Evolutionary conservation across 2,888 invertebrate genomes (phyloP).

Genomic region (Beris chalybata): DNA sequence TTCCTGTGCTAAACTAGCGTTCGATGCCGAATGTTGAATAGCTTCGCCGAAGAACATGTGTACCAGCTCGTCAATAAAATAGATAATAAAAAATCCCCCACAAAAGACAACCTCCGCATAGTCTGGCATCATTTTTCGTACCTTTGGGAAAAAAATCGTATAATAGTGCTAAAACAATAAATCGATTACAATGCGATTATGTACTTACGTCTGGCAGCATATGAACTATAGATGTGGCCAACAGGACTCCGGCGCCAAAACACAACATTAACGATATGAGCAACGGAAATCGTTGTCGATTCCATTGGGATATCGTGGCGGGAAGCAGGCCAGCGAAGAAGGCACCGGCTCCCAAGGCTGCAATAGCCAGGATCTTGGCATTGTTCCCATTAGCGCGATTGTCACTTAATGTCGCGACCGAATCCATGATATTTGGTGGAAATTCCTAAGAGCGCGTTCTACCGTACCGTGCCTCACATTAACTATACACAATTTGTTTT

Average conservation of each 20-base stretch:
- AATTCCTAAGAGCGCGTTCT: not conserved
- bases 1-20: not conserved
- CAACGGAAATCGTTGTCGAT: conserved; percentile 63
- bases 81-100: conserved; percentile 71
- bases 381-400: conserved; percentile 44
- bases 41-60: conserved; percentile 65
- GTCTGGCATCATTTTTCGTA: conserved; percentile 61
- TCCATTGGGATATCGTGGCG: conserved; percentile 63
- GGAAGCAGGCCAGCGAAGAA: conserved; percentile 72
- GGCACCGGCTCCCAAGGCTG: conserved; percentile 69
- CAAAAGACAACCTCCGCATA: conserved; percentile 69
- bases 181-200: not conserved
- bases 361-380: conserved; percentile 69
- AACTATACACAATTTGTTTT: not conserved
- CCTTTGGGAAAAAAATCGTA: conserved; percentile 42
- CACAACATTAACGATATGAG: conserved; percentile 71
- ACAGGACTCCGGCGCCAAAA: conserved; percentile 78
- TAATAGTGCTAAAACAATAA: not conserved
- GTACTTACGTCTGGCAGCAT: conserved; percentile 74
- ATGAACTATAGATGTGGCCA: conserved; percentile 76
- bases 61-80: conserved; percentile 72
- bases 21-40: conserved; percentile 42
- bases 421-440: not conserved
- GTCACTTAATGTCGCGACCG: not conserved
- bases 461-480: not conserved